These are phyloP conservation scores for Andrena marginata DNA, from an alignment of 2,888 invertebrate genomes.

Conservation along the genomic window DNA sequence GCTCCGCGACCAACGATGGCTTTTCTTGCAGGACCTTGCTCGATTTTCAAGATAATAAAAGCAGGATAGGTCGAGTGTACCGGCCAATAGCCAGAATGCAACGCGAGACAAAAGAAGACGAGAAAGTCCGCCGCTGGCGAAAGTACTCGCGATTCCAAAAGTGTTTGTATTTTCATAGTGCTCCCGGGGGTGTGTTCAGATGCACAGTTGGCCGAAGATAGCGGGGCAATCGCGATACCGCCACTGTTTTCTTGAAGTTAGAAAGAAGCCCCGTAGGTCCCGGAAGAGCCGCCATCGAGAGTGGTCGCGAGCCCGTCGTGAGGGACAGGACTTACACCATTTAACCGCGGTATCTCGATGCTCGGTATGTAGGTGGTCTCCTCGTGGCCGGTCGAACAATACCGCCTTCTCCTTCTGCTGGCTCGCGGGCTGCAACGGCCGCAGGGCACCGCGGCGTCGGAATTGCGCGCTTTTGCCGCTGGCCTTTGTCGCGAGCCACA, in stretches of 20 bases:
- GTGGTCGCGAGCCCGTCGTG: conserved; percentile 72
- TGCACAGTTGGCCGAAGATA: too few relatives aligned
- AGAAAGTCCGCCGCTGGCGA: too few relatives aligned
- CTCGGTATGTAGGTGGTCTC: conserved; percentile 84
- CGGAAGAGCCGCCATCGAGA: conserved; percentile 24
- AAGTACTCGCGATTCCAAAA: too few relatives aligned
- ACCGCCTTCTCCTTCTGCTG: conserved; percentile 79
- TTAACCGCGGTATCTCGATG: conserved; percentile 84
- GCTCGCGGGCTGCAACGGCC: conserved; percentile 81
- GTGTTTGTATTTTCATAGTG: too few relatives aligned
- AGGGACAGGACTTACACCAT: conserved; percentile 84
- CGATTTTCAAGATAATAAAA: too few relatives aligned
- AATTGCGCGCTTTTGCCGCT: conserved; percentile 89
- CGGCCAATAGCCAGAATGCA: too few relatives aligned
- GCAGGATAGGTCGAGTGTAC: background rate
- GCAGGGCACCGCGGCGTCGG: conserved; percentile 78
- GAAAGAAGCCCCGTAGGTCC: background rate
- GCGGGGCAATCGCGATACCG: too few relatives aligned
- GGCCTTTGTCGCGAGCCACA: conserved; percentile 95
- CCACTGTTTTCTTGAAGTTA: background rate
- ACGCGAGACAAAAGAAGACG: too few relatives aligned
- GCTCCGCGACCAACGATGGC: conserved; percentile 67
- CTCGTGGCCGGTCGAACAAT: conserved; percentile 80
- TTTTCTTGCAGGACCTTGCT: conserved; percentile 28
- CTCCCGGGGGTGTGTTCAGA: too few relatives aligned